These are phyloP conservation scores for Arctopsyche grandis DNA, from an alignment of 1,140 invertebrate genomes.

Conservation along the genomic window DNA sequence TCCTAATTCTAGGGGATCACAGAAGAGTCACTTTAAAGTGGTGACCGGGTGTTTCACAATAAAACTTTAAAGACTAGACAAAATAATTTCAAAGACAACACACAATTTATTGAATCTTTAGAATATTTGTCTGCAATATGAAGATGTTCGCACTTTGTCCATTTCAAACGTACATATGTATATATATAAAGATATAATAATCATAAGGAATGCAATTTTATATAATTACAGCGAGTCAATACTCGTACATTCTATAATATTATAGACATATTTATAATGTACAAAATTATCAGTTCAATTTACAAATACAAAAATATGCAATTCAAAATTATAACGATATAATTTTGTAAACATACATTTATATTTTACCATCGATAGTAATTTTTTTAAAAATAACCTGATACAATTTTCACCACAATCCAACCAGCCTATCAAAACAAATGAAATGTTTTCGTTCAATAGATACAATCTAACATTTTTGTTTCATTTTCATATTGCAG, in stretches of 20 bases:
- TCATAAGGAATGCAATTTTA: background rate
- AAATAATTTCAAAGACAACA: slow-evolving; percentile 18
- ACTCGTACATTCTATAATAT: slow-evolving; percentile 12
- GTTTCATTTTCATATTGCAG: slow-evolving; percentile 22
- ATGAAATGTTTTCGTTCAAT: background rate
- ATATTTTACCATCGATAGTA: background rate
- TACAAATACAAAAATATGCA: background rate
- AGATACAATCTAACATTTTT: slow-evolving; percentile 24
- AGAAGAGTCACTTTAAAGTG: slow-evolving; percentile 40
- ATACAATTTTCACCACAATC: background rate
- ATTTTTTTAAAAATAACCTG: no score
- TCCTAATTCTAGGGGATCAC: slow-evolving; percentile 50
- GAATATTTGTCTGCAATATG: slow-evolving; percentile 21
- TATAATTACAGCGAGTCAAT: background rate
- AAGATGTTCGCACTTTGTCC: background rate
- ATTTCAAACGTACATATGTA: background rate
- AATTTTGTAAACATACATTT: background rate
- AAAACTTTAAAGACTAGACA: background rate
- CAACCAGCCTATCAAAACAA: background rate
- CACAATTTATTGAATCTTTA: background rate
- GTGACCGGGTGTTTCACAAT: background rate
- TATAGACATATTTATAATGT: slow-evolving; percentile 23
- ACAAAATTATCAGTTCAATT: slow-evolving; percentile 3
- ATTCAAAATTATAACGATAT: background rate
- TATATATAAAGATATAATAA: background rate